Evolutionary conservation across 2,797 vertebrate genomes (phyloP).

Genomic region (Sebastes miniatus): DNA sequence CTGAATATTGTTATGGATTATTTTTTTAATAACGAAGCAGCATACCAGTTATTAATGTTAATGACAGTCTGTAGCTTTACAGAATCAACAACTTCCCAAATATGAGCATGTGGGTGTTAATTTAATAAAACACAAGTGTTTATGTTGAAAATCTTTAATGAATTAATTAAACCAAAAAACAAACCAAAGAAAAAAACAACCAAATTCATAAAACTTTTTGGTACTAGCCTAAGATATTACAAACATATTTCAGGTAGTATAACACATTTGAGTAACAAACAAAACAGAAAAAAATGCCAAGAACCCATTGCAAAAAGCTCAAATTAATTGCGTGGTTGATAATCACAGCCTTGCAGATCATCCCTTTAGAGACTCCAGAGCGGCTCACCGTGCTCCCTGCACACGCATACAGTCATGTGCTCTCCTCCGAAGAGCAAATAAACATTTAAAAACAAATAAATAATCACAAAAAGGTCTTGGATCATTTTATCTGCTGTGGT

Average conservation of each 20-base stretch:
- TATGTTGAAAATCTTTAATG: constrained; percentile 83
- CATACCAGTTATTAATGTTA: not conserved
- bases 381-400: constrained; percentile 45
- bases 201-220: constrained; percentile 73
- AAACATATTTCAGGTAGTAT: constrained; percentile 78
- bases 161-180: constrained; percentile 65
- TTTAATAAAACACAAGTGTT: not conserved
- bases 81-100: not conserved
- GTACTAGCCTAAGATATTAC: constrained; percentile 80
- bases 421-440: constrained; percentile 64
- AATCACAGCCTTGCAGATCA: constrained; percentile 67
- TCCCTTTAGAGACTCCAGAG: constrained; percentile 81
- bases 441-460: constrained; percentile 83
- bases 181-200: constrained; percentile 10
- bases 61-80: not conserved
- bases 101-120: not conserved
- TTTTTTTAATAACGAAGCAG: not conserved
- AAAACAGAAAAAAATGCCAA: constrained; percentile 64
- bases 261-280: constrained; percentile 70
- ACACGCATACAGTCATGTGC: constrained; percentile 33
- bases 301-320: constrained; percentile 72
- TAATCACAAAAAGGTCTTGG: constrained; percentile 68
- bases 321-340: constrained; percentile 54
- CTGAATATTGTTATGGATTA: not conserved
- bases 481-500: constrained; percentile 55